Conservation (phyloP, 2,113 vertebrate genomes). For the Spea bombifrons region DNA sequence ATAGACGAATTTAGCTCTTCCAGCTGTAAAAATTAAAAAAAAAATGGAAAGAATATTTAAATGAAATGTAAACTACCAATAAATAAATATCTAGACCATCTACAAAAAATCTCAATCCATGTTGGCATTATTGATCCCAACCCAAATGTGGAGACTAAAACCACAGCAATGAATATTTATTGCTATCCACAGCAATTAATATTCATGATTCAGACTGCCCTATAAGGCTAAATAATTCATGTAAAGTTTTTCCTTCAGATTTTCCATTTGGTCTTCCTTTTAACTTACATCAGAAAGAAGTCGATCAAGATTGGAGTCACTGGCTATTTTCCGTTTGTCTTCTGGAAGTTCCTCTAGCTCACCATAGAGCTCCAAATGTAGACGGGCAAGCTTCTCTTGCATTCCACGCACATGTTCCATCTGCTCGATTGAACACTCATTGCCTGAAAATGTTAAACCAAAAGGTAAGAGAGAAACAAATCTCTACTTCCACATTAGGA, state of each 20-base stretch:
- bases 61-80: neutral
- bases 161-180: too few relatives aligned
- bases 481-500: too few relatives aligned
- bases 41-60: slow-evolving; percentile 22
- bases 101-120: too few relatives aligned
- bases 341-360: slow-evolving; percentile 90
- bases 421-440: slow-evolving; percentile 94
- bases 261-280: neutral
- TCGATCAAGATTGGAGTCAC: slow-evolving; percentile 90
- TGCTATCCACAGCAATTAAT: too few relatives aligned
- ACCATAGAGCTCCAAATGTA: slow-evolving; percentile 91
- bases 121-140: too few relatives aligned
- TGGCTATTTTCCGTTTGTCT: slow-evolving; percentile 82
- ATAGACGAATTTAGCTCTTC: slow-evolving; percentile 98
- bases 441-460: slow-evolving; percentile 67
- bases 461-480: neutral
- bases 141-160: too few relatives aligned
- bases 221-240: too few relatives aligned
- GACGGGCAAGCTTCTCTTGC: slow-evolving; percentile 93
- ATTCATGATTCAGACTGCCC: too few relatives aligned
- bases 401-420: slow-evolving; percentile 97
- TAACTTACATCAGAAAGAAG: slow-evolving; percentile 86
- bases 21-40: slow-evolving; percentile 71
- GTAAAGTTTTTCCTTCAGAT: too few relatives aligned
- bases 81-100: too few relatives aligned